Evolutionary conservation across 1,140 invertebrate genomes (phyloP), one percentile per base, ranked within the genome.

Genomic region (Sycobia sp.): DNA sequence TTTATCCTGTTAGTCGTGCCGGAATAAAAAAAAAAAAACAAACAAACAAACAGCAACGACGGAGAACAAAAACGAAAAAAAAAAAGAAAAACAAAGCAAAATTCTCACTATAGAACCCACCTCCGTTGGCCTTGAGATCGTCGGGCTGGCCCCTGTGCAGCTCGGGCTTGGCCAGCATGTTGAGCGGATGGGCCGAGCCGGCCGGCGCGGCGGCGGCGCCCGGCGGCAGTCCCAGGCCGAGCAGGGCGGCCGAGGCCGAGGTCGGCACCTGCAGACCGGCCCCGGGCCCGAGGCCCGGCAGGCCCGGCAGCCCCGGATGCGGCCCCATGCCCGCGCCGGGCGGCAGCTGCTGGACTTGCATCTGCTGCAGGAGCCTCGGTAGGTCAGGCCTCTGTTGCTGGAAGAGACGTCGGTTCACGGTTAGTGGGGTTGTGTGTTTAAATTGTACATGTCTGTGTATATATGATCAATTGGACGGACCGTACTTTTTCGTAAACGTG

Each of bases 281-380:
- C 60, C 76, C 77, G 0, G 78, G 79, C 3, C 79, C 80, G 1
- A 81, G 71, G 11, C 80, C 78, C 14, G 80, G 77, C 10, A 82
- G 66, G 3, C 81, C 76, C 51, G 84, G 69, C 63, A 84, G 66
- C 14, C 84, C 84, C 71, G 88, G 75, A 67, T 84, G 84, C 5
- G 82, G 82, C 34, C 82, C 89, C 72, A 94, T 92, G 8, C 85
- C 85, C 3, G 90, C 88, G 68, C 90, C 89, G 2, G 83, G 82
- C 20, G 92, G 92, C 64, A 95, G 73, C 78, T 95, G 91, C 74
- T 93, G 89, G 8, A 93, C 92, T 73, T 96, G 93, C 92, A 96
- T 94, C 83, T 95, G 93, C 80, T 94, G 92, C 76, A 91, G 76
- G 68, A 91, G 72, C 75, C 90, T 84, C 1, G 89, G 90, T 51